Evolutionary conservation across 2,888 invertebrate species (phyloP).

Genomic region (Rhagonycha fulva): DNA sequence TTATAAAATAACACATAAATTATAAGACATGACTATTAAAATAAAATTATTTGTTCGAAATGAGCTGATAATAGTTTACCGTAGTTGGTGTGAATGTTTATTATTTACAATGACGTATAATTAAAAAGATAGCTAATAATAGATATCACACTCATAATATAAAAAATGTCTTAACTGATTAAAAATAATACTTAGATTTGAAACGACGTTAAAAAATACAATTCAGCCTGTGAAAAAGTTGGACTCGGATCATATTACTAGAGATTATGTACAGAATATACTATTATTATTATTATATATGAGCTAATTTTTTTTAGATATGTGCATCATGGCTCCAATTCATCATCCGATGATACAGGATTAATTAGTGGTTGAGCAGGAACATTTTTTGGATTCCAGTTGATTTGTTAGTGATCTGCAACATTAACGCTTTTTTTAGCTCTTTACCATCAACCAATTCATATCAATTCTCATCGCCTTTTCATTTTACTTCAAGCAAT

Average conservation of each 20-base stretch:
- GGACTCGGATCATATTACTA: background rate
- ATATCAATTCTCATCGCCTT: background rate
- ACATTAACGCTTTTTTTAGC: conserved; percentile 2
- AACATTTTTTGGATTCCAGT: background rate
- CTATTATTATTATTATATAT: background rate
- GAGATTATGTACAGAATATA: background rate
- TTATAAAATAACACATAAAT: background rate
- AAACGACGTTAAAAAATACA: background rate
- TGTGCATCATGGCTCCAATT: conserved; percentile 3
- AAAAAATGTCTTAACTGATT: background rate
- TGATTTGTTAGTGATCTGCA: conserved; percentile 1
- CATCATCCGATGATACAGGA: background rate
- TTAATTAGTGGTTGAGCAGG: background rate
- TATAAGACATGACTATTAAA: background rate
- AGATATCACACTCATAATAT: background rate
- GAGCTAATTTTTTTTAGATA: background rate
- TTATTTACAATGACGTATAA: background rate
- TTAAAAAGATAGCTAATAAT: background rate
- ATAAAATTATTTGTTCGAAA: background rate
- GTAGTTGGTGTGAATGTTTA: background rate
- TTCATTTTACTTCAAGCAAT: background rate
- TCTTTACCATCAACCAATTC: background rate
- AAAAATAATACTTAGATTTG: background rate
- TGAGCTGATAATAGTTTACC: background rate
- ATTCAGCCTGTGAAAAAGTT: background rate